Evolutionary conservation across 2,888 invertebrate species (phyloP).

Genomic region (Mesorhabditis spiculigera): DNA sequence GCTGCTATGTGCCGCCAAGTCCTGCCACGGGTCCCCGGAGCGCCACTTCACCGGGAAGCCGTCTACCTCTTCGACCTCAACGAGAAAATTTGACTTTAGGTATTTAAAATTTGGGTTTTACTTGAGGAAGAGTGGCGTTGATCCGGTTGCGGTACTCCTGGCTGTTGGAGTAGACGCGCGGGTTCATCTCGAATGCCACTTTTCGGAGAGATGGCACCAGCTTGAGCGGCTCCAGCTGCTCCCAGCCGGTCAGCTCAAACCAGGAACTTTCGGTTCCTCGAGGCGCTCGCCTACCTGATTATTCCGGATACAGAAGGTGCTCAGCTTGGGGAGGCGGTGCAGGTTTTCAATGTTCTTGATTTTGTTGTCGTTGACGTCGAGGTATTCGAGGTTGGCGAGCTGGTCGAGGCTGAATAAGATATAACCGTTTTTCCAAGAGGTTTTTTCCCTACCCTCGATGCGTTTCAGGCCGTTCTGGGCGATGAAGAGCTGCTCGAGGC

Average conservation of each 20-base stretch:
- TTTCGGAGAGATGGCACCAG: neutral
- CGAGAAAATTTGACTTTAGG: neutral
- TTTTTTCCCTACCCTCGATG: neutral
- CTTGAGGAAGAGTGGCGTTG: neutral
- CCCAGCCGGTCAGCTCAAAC: neutral
- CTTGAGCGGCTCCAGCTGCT: neutral
- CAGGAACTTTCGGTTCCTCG: too few species aligned
- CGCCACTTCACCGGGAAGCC: conserved; percentile 11
- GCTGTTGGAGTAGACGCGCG: conserved; percentile 5
- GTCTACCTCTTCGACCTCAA: conserved; percentile 7
- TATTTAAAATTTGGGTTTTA: neutral
- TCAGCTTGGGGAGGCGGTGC: conserved; percentile 11
- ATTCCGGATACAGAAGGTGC: neutral
- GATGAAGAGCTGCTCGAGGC: neutral
- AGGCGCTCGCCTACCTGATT: neutral
- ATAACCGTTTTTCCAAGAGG: neutral
- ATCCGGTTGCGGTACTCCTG: conserved; percentile 3
- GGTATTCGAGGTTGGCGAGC: conserved; percentile 70
- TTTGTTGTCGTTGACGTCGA: conserved; percentile 90
- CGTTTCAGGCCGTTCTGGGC: neutral
- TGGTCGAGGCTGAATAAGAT: conserved; percentile 9
- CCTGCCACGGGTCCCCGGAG: conserved; percentile 13
- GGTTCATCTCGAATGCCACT: conserved; percentile 14
- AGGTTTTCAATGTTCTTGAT: conserved; percentile 65
- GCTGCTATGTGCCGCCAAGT: neutral